Evolutionary conservation across 2,797 vertebrate genomes (phyloP), one percentile per base, ranked within the genome.

Genomic region (Pelochelys cantorii): DNA sequence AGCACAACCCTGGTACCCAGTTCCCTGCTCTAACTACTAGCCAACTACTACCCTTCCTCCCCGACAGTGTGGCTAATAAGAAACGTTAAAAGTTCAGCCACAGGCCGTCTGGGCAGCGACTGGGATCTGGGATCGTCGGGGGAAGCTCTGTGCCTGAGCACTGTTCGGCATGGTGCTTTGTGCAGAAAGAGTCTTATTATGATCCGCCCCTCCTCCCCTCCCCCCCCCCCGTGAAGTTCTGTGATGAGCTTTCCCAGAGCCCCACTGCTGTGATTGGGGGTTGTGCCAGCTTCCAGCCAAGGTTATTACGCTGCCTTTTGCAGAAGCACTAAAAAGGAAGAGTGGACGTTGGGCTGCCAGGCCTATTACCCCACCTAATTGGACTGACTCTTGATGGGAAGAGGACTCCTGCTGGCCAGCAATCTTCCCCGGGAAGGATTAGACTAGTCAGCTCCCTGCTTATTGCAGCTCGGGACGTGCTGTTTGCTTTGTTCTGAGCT

Each of bases 401-500:
- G 7, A 78, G 20, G 31, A 37, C 11, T 65, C 13, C 2, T 14
- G 34, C 31, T 25, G 17, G 25, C 5, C 59, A 34, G 59, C 37
- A 77, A 48, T 14, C 3, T 59, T 15, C 53, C 2, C 48, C 5
- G 0, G 1, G 34, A 34, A 86, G 80, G 80, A 87, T 6, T 1
- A 17, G 14, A 18, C 8, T 79, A 11, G 0, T 17, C 82, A 2
- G 34, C 48, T 4, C 1, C 2, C 17, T 0, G 0, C 7, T 1
- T 1, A 29, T 31, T 29, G 31, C 27, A 3, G 54, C 52, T 84
- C n/a, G 11, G 7, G 65, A 5, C 0, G 0, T 37, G 34, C 15
- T 18, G 4, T 77, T 79, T 77, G 5, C 37, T 74, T 37, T 0
- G 0, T 4, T 1, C 8, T 0, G 0, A n/a, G 52, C 74, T 4